Evolutionary conservation across 2,113 vertebrate species (phyloP), one percentile per base, ranked within the genome.

Genomic region (Dasyprocta punctata): DNA sequence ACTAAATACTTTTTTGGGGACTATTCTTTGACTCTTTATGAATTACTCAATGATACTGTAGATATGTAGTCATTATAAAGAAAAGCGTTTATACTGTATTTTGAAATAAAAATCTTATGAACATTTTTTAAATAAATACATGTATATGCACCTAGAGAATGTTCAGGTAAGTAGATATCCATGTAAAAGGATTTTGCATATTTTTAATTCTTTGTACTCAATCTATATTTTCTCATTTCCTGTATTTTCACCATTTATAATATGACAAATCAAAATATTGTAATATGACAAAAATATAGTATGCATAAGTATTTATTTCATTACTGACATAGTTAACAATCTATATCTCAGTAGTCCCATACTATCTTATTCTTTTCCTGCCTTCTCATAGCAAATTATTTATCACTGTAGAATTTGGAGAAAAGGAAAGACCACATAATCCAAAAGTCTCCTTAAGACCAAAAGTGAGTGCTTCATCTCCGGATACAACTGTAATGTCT

Each of bases 41-140:
- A 84, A 19, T 91, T 83, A 20, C 17, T 90, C n/a, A 75, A 81
- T 93, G 24, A 83, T 78, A 81, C 7, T 26, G 1, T 73, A 65
- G n/a, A 82, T 67, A 10, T 38, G 44, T 78, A 84, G 26, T 81
- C 13, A 90, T 56, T 47, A 10, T 52, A 91, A 87, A 93, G 61
- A 49, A 95, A 86, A 83, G 41, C 69, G 24, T 56, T 92, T 77
- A 67, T 0, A 92, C 47, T 61, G 49, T 54, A 86, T 81, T 89
- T 89, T 71, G 36, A 97, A 83, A 71, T 71, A 94, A 49, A 94
- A 93, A 77, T 69, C 14, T 33, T 20, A 47, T 69, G 63, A 82
- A 41, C 12, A 24, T 49, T 36, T 86, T 90, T 86, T 61, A 94
- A 78, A 86, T 60, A 85, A 47, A 77, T 49, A 81, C 30, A 38